These are phyloP conservation scores for Gadus chalcogrammus DNA, from an alignment of 2,113 vertebrate genomes.

Conservation along the genomic window DNA sequence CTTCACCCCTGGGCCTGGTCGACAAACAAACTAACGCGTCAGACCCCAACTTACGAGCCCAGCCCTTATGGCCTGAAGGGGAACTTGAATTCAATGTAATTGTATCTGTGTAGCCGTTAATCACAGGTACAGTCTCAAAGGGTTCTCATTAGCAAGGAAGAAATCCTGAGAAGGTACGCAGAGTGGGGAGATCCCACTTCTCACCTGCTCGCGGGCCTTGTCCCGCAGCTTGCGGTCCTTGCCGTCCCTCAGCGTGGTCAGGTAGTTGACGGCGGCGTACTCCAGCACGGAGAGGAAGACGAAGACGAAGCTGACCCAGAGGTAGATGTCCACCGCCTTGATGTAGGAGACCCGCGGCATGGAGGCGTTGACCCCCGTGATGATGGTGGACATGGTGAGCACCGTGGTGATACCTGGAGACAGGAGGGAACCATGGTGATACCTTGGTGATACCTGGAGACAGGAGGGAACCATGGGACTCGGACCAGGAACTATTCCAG, in stretches of 20 bases:
- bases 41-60: too few species aligned
- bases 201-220: slow-evolving; percentile 73
- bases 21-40: too few species aligned
- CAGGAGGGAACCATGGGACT: neutral
- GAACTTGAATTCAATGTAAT: too few species aligned
- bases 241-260: slow-evolving; percentile 87
- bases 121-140: too few species aligned
- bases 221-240: slow-evolving; percentile 82
- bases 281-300: slow-evolving; percentile 77
- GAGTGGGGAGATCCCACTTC: too few species aligned
- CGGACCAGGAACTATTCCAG: neutral
- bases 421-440: neutral
- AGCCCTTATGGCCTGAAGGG: too few species aligned
- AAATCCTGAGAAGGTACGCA: too few species aligned
- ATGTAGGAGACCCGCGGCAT: slow-evolving; percentile 79
- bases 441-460: neutral
- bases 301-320: slow-evolving; percentile 79
- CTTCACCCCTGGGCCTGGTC: too few species aligned
- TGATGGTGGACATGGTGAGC: slow-evolving; percentile 90
- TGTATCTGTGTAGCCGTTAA: too few species aligned
- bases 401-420: slow-evolving; percentile 87
- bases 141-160: too few species aligned
- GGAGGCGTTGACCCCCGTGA: slow-evolving; percentile 79
- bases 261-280: slow-evolving; percentile 86
- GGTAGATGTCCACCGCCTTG: slow-evolving; percentile 78